Percentiles rank a stretch among this genome's conserved stretches.
These are phyloP conservation scores for Sepioteuthis lessoniana DNA, from an alignment of 2,888 invertebrate genomes.

Conservation along the genomic window DNA sequence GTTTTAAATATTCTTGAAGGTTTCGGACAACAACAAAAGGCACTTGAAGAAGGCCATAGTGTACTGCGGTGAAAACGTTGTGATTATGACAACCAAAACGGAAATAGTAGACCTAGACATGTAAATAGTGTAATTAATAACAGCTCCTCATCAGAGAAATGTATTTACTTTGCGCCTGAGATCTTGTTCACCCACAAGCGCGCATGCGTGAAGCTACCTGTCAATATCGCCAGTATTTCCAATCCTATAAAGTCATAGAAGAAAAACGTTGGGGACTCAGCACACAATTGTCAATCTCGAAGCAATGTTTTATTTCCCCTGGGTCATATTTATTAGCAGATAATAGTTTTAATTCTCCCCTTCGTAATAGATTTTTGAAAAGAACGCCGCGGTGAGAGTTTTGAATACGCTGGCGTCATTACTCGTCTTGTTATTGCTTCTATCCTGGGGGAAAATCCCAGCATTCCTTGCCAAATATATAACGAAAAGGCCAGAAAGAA, in stretches of 20 bases:
- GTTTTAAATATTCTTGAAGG: too few relatives aligned
- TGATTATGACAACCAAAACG: too few relatives aligned
- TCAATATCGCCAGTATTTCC: background rate
- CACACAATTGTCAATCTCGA: background rate
- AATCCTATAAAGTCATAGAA: background rate
- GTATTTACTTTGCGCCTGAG: too few relatives aligned
- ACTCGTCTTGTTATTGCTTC: background rate
- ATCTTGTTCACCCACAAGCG: background rate
- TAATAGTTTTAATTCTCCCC: background rate
- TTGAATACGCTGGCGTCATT: background rate
- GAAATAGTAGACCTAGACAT: too few relatives aligned
- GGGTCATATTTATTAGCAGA: background rate
- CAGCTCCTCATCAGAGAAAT: too few relatives aligned
- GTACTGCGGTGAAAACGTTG: too few relatives aligned
- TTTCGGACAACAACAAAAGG: too few relatives aligned
- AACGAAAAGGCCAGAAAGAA: background rate
- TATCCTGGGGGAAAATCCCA: background rate
- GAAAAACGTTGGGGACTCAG: background rate
- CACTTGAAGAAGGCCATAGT: too few relatives aligned
- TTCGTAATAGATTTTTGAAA: background rate
- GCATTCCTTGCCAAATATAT: background rate
- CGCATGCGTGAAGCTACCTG: background rate
- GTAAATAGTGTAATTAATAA: too few relatives aligned
- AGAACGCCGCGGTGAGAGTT: background rate
- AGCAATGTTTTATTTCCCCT: background rate